Evolutionary conservation across 2,888 invertebrate genomes (phyloP), one percentile per base, ranked within the genome.

Genomic region (Drosophila fulvimacula): DNA sequence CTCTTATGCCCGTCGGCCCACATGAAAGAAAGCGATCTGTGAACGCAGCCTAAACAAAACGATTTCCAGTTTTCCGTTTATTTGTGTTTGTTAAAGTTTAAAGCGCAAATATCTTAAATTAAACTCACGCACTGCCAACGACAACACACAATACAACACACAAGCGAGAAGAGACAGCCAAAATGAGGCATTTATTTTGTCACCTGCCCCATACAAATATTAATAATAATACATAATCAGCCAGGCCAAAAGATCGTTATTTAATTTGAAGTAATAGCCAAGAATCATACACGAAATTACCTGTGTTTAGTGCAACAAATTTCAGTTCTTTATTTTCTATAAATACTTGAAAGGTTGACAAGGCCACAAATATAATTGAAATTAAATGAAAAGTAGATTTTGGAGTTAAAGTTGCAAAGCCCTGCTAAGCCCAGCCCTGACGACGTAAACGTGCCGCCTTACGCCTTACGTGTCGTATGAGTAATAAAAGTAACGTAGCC

Each of bases 161-260:
- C 62, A 67, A 44, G 39, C 51, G 61, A 44, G 68, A 59, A 57
- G 38, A 32, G 64, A 64, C 77, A 64, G 27, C 42, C 41, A 69
- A 79, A 77, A 69, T 71, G 75, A 72, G 86, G 83, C 86, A 85
- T 85, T 88, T 88, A 83, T 85, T 88, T 85, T 83, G 86, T 85
- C 82, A 85, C 88, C 82, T 83, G 80, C 44, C 73, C 72, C 65
- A 64, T 24, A 21, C 69, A 82, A 86, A 86, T 82, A 81, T 71
- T 76, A 70, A 79, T 76, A 82, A 82, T 73, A 64, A 59, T 66
- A 62, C 70, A 74, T 80, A 84, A 86, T 83, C 79, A 24, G 21
- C 57, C 4, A 46, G 46, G 46, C 24, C 56, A 44, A 66, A 75
- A 77, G 88, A 72, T 79, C 58, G 64, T 70, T 64, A 36, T 62